These are phyloP conservation scores for Pteronura brasiliensis DNA, from an alignment of 2,113 vertebrate species.

Conservation along the genomic window DNA sequence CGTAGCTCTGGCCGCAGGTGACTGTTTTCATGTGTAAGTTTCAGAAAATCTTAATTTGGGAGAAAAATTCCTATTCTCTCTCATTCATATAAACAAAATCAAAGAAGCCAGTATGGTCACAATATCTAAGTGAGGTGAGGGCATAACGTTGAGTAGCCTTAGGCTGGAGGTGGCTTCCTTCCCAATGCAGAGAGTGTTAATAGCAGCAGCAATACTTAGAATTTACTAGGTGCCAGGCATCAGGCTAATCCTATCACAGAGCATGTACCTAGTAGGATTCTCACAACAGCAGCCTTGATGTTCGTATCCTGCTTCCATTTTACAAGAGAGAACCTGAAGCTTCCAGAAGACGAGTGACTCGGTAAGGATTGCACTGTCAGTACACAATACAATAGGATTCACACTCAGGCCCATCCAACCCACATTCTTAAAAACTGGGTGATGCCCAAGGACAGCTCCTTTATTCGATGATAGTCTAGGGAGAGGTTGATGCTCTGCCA, in stretches of 20 bases:
- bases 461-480: background rate
- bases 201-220: background rate
- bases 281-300: background rate
- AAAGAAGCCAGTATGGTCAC: background rate
- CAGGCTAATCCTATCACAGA: background rate
- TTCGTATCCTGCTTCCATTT: background rate
- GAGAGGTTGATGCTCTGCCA: background rate
- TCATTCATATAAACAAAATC: background rate
- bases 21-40: background rate
- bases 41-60: background rate
- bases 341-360: background rate
- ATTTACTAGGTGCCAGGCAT: background rate
- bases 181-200: background rate
- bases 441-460: background rate
- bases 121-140: background rate
- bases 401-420: background rate
- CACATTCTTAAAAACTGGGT: background rate
- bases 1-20: background rate
- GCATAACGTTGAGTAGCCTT: background rate
- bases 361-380: background rate
- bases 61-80: background rate
- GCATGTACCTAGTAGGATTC: background rate
- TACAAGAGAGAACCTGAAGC: background rate
- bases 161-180: background rate
- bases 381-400: background rate